Evolutionary conservation across 2,113 vertebrate genomes (phyloP).

Genomic region (Paedocypris sp.): DNA sequence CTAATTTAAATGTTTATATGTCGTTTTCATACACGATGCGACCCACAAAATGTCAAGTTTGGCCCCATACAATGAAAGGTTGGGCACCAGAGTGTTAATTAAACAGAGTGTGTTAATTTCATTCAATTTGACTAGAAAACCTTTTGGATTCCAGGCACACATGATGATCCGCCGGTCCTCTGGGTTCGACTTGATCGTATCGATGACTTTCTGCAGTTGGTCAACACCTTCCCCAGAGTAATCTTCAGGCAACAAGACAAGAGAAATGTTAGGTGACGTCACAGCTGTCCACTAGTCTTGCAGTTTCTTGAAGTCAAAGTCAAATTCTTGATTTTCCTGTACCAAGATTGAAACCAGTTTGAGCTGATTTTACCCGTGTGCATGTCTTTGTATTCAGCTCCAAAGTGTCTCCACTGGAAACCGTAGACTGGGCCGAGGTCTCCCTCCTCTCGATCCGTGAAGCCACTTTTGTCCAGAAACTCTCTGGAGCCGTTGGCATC

Average conservation of each 20-base stretch:
- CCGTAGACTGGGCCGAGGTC: constrained; percentile 94
- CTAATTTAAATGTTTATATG: too few species aligned
- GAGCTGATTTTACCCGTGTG: constrained; percentile 64
- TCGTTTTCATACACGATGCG: too few species aligned
- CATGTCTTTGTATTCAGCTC: constrained; percentile 88
- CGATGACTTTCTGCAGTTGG: constrained; percentile 85
- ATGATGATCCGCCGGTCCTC: constrained; percentile 93
- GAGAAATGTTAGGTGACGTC: background rate
- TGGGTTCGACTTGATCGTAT: constrained; percentile 83
- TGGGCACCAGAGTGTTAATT: too few species aligned
- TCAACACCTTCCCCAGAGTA: constrained; percentile 87
- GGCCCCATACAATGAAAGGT: too few species aligned
- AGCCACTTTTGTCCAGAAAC: constrained; percentile 84
- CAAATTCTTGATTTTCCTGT: too few species aligned
- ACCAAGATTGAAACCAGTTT: too few species aligned
- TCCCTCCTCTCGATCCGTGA: constrained; percentile 76
- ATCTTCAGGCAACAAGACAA: constrained; percentile 57
- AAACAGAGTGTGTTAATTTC: too few species aligned
- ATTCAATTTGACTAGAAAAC: constrained; percentile 45
- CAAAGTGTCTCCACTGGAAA: constrained; percentile 97
- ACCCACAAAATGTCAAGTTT: too few species aligned
- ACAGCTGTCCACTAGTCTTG: background rate
- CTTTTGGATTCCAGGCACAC: constrained; percentile 93
- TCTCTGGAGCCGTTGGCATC: constrained; percentile 86
- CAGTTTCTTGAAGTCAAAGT: background rate